Percentiles rank a stretch among this genome's conserved stretches.
These are phyloP conservation scores for Acronicta psi DNA, from an alignment of 2,888 invertebrate genomes.

Conservation along the genomic window DNA sequence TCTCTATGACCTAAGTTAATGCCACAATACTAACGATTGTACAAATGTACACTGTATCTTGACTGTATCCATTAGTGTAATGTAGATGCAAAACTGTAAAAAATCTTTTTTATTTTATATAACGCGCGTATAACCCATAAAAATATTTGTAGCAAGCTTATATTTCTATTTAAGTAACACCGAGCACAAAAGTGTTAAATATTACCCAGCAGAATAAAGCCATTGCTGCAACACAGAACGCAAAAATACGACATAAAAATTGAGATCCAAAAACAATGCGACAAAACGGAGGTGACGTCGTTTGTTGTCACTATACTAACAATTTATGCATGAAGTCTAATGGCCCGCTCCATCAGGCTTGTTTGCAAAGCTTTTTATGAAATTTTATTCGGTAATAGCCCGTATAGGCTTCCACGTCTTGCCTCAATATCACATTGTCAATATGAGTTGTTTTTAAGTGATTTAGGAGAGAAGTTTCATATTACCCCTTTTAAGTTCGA, in stretches of 20 bases:
- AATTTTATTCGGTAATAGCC: slow-evolving; percentile 86
- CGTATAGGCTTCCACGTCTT: slow-evolving; percentile 64
- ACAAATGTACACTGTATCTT: too few species aligned
- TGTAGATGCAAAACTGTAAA: neutral
- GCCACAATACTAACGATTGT: too few species aligned
- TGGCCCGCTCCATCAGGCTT: slow-evolving; percentile 82
- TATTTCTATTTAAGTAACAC: slow-evolving; percentile 20
- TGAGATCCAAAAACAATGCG: slow-evolving; percentile 64
- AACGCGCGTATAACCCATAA: neutral
- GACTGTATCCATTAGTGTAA: too few species aligned
- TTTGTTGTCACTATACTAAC: slow-evolving; percentile 83
- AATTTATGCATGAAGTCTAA: slow-evolving; percentile 87
- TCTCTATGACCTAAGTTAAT: too few species aligned
- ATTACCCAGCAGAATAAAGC: slow-evolving; percentile 18
- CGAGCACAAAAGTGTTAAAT: slow-evolving; percentile 11
- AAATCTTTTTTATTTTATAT: neutral
- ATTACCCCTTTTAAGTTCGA: slow-evolving; percentile 51
- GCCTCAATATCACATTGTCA: slow-evolving; percentile 59
- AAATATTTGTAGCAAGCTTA: slow-evolving; percentile 7
- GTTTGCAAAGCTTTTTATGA: slow-evolving; percentile 88
- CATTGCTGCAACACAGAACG: slow-evolving; percentile 8
- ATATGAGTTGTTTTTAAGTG: slow-evolving; percentile 56
- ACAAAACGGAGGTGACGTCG: slow-evolving; percentile 62
- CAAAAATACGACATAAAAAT: slow-evolving; percentile 43
- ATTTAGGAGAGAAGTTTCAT: slow-evolving; percentile 54